These are phyloP conservation scores for Bombus ignitus DNA, from an alignment of 1,140 invertebrate species.

Conservation along the genomic window DNA sequence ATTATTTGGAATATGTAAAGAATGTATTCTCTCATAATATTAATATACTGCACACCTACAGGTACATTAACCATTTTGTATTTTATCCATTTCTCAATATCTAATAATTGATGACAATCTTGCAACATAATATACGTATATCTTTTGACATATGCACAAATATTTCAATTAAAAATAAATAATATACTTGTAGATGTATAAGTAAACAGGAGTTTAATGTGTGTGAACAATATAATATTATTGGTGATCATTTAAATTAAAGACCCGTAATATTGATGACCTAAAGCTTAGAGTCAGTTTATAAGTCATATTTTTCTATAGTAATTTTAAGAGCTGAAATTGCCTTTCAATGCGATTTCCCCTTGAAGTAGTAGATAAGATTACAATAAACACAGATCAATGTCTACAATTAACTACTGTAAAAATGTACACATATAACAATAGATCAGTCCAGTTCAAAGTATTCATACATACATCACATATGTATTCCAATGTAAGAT, in stretches of 20 bases:
- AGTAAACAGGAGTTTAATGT: background rate
- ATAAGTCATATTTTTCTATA: slow-evolving; percentile 67
- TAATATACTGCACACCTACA: slow-evolving; percentile 10
- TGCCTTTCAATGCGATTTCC: background rate
- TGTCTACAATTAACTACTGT: slow-evolving; percentile 25
- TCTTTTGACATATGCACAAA: background rate
- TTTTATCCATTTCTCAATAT: background rate
- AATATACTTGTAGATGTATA: slow-evolving; percentile 23
- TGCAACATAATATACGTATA: background rate
- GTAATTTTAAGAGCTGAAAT: background rate
- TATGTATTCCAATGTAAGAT: slow-evolving; percentile 14
- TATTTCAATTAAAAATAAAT: background rate
- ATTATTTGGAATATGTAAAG: slow-evolving; percentile 4
- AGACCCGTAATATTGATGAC: background rate
- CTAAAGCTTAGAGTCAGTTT: slow-evolving; percentile 38
- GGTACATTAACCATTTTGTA: background rate
- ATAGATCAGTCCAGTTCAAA: slow-evolving; percentile 21
- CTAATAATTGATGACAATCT: background rate
- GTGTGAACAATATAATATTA: background rate
- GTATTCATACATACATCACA: slow-evolving; percentile 24
- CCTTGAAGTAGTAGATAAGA: background rate
- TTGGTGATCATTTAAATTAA: background rate
- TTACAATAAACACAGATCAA: slow-evolving; percentile 33
- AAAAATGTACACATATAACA: slow-evolving; percentile 24
- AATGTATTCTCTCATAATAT: background rate